Base-by-base conservation (phyloP, 2,888 invertebrate genomes). In the Xanthia icteritia region DNA sequence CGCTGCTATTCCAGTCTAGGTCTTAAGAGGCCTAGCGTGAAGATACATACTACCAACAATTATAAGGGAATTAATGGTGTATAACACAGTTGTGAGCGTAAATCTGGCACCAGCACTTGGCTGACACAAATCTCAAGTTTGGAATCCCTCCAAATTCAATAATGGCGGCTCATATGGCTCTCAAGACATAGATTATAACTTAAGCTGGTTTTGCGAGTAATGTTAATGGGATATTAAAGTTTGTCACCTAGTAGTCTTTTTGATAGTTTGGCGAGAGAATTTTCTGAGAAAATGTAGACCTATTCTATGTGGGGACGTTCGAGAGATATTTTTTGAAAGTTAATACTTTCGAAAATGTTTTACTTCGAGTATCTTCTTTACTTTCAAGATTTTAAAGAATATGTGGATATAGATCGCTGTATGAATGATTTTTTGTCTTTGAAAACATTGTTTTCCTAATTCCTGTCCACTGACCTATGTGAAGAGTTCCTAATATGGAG, bases 111-210 rank as follows among this genome's bases (percentile, higher is more conserved):
- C 89, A 92, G 90, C 92, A 94, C 93, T 95, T 94, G 94, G 94
- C 94, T 92, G 93, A 92, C 93, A 92, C 92, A 91, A 91, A 90
- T 91, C 88, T 89, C 86, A 82, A 89, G 88, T 85, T 93, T 95
- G 95, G 95, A 92, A 76, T 77, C 84, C 74, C 82, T 94, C 95
- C 95, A 95, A 94, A 92, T 93, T 93, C 93, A 93, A 94, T 95
- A 94, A 94, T 93, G 92, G 92, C 89, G 92, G 92, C 89, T 91
- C 90, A 90, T 91, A 90, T 90, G 90, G 86, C 86, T 82, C 92
- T 92, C 91, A 92, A 94, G 94, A 93, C 92, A 89, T 85, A 89
- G 90, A 90, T 90, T 91, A 91, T 93, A 90, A 91, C 89, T 91
- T 85, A 84, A 77, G 76, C 76, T 39, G 63, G 65, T 63, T 80